Conservation (phyloP, 2,888 invertebrate species). For the Chalcosyrphus nemorum region DNA sequence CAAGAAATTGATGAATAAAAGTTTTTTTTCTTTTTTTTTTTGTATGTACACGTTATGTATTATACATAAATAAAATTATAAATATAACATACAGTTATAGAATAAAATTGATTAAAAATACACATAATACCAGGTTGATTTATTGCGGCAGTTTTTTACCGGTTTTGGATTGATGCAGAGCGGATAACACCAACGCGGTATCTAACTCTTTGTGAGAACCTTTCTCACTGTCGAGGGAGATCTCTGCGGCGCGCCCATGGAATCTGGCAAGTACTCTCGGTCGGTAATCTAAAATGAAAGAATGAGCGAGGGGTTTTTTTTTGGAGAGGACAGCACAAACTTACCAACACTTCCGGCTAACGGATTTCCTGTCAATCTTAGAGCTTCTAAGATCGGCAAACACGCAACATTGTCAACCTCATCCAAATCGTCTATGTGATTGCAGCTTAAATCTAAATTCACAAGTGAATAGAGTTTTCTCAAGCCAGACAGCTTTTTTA, state of each 20-base stretch:
- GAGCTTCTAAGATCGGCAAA: constrained; percentile 92
- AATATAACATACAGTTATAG: constrained; percentile 38
- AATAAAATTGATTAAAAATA: constrained; percentile 27
- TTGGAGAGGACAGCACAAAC: too few relatives aligned
- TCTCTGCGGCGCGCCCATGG: constrained; percentile 90
- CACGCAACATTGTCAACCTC: constrained; percentile 91
- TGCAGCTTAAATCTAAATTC: constrained; percentile 92
- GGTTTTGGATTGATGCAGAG: constrained; percentile 84
- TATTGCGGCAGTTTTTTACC: constrained; percentile 69
- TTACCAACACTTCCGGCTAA: constrained; percentile 86
- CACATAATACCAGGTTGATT: constrained; percentile 2
- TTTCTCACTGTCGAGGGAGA: constrained; percentile 93
- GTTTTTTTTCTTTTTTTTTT: not conserved
- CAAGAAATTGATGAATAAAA: constrained; percentile 28
- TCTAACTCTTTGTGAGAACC: constrained; percentile 95
- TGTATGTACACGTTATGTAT: constrained; percentile 46
- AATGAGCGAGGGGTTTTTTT: not conserved
- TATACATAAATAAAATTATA: constrained; percentile 44
- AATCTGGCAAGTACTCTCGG: constrained; percentile 95
- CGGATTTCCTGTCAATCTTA: constrained; percentile 94
- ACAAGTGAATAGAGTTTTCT: constrained; percentile 93
- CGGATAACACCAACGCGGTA: constrained; percentile 94
- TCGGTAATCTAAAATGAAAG: constrained; percentile 91
- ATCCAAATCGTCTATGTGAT: constrained; percentile 90
- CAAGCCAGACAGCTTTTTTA: constrained; percentile 88